Conservation (phyloP, 1,140 invertebrate species). For the Lamellibrachia luymesi region DNA sequence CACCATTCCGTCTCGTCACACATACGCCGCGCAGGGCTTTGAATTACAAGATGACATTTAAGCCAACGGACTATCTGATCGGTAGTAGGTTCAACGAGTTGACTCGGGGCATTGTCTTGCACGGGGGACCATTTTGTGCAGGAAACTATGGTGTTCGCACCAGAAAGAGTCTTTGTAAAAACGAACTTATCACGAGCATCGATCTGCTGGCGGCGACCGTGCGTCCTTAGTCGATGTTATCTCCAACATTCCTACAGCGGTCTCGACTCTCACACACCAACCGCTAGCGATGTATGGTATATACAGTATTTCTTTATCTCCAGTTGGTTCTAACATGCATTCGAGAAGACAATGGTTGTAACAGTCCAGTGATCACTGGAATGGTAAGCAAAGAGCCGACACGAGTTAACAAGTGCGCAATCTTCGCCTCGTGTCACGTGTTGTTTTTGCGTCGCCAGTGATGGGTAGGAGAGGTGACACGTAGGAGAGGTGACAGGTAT, state of each 20-base stretch:
- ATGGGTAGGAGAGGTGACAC: background rate
- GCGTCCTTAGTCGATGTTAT: conserved; percentile 4
- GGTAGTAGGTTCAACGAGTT: background rate
- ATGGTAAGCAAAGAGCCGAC: background rate
- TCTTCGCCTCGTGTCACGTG: background rate
- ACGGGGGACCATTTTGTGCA: background rate
- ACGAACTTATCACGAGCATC: background rate
- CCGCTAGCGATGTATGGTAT: background rate
- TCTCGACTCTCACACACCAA: background rate
- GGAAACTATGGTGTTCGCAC: background rate
- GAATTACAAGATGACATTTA: background rate
- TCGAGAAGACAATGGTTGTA: background rate
- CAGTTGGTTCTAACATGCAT: background rate
- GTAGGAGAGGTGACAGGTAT: too few relatives aligned
- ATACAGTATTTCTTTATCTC: background rate
- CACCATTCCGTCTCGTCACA: too few relatives aligned
- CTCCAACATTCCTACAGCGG: background rate
- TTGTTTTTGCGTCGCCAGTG: background rate
- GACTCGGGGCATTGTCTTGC: background rate
- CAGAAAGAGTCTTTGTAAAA: background rate
- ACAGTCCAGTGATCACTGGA: background rate
- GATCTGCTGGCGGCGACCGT: background rate
- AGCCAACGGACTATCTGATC: background rate
- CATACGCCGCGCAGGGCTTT: background rate
- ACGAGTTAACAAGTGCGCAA: background rate